Percentiles rank a stretch among this genome's conserved stretches.
These are phyloP conservation scores for Pentalonia nigronervosa DNA, from an alignment of 1,140 invertebrate species.

Conservation along the genomic window DNA sequence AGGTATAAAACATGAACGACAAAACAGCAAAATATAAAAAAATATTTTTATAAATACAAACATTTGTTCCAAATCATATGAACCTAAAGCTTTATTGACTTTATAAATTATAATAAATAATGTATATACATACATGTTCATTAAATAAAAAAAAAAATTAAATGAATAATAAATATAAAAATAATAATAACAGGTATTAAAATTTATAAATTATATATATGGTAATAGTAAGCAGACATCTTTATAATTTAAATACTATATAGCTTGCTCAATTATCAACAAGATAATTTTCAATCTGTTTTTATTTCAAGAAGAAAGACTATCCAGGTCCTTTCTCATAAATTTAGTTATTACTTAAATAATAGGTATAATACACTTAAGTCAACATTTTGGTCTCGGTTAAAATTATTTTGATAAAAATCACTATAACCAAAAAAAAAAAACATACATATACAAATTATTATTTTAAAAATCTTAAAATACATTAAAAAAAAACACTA, in stretches of 20 bases:
- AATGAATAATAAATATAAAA: constrained; percentile 30
- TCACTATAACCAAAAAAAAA: not conserved
- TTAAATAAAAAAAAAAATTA: constrained; percentile 7
- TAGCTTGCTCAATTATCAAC: not conserved
- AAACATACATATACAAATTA: not conserved
- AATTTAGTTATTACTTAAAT: not conserved
- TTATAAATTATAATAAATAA: constrained; percentile 23
- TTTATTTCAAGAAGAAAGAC: not conserved
- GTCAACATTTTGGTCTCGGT: not conserved
- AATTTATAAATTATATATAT: constrained; percentile 42
- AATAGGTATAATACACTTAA: constrained; percentile 4
- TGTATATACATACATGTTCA: constrained; percentile 37
- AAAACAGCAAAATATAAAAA: not conserved
- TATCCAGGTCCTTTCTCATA: not conserved
- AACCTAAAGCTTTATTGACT: constrained; percentile 31
- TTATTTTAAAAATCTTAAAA: constrained; percentile 13
- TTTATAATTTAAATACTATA: not conserved
- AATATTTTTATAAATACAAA: not conserved
- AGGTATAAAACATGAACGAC: not conserved
- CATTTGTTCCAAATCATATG: not conserved
- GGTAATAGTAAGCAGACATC: constrained; percentile 35
- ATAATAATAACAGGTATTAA: constrained; percentile 45
- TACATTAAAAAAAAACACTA: not conserved
- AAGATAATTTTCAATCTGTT: not conserved
- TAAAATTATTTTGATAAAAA: not conserved